A percentile compares a stretch with the other conserved stretches of the same genome.
These are phyloP conservation scores for Dunckerocampus dactyliophorus DNA, from an alignment of 2,113 vertebrate genomes.

Conservation along the genomic window DNA sequence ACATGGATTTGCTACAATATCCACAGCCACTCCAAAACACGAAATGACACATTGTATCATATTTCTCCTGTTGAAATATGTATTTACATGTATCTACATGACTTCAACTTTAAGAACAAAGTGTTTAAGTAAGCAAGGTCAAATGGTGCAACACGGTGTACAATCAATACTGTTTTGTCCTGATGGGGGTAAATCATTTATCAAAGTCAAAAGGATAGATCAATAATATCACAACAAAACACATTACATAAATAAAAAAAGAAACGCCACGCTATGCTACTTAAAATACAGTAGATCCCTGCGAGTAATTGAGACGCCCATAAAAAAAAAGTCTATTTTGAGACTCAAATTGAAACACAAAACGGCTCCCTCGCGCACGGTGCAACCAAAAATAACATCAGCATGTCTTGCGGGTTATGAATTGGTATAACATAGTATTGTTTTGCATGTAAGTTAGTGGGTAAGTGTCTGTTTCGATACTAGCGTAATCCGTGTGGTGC, in stretches of 20 bases:
- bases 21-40: neutral
- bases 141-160: constrained; percentile 21
- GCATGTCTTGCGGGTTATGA: no score
- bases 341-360: neutral
- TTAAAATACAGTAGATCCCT: neutral
- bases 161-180: constrained; percentile 41
- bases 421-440: no score
- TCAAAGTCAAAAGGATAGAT: constrained; percentile 45
- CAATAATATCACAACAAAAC: constrained; percentile 22
- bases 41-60: neutral
- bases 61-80: neutral
- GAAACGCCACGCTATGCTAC: neutral
- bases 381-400: no score
- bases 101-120: constrained; percentile 1
- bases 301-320: no score
- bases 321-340: neutral
- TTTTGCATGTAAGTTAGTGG: no score
- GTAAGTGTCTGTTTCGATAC: no score
- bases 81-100: neutral
- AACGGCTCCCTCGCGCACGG: no score
- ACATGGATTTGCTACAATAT: neutral
- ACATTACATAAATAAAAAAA: neutral
- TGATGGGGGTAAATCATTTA: constrained; percentile 42
- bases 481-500: no score
- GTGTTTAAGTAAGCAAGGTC: constrained; percentile 47